A percentile compares a stretch with the other conserved stretches of the same genome.
phyloP scores from a whole-genome alignment of 2,113 vertebrate genomes.

The Anhinga anhinga region DNA sequence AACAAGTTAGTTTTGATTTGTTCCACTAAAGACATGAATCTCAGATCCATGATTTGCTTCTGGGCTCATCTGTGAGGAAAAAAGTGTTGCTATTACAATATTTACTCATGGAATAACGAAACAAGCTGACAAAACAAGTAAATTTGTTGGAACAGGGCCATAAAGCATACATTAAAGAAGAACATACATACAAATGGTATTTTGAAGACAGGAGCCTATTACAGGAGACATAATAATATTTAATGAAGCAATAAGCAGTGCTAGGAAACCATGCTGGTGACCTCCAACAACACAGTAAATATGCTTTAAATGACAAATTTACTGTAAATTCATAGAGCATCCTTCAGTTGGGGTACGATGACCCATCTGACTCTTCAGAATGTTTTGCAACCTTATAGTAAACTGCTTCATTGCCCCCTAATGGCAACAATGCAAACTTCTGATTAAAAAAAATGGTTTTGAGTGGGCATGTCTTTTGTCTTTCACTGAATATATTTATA shows the following conservation, averaged over 20 bases:
- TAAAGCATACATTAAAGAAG: background rate
- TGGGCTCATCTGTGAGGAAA: background rate
- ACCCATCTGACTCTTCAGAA: background rate
- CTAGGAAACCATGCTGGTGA: background rate
- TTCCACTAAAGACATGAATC: background rate
- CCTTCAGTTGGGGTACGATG: background rate
- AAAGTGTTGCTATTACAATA: background rate
- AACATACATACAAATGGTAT: background rate
- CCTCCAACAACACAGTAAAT: background rate
- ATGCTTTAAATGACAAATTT: background rate
- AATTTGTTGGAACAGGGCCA: accelerated
- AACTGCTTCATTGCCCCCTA: slow-evolving; percentile 52
- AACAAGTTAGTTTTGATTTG: background rate
- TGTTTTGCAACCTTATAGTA: background rate
- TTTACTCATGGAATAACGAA: background rate
- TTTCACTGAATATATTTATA: background rate
- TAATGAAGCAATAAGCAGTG: background rate
- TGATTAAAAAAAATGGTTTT: background rate
- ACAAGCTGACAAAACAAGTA: background rate
- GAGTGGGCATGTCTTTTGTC: background rate
- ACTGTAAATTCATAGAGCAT: background rate
- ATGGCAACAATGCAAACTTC: slow-evolving; percentile 9
- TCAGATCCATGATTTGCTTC: background rate
- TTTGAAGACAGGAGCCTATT: background rate
- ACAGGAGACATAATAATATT: background rate